These are phyloP conservation scores for Alfaro cultratus DNA, from an alignment of 2,797 vertebrate genomes.

Conservation along the genomic window DNA sequence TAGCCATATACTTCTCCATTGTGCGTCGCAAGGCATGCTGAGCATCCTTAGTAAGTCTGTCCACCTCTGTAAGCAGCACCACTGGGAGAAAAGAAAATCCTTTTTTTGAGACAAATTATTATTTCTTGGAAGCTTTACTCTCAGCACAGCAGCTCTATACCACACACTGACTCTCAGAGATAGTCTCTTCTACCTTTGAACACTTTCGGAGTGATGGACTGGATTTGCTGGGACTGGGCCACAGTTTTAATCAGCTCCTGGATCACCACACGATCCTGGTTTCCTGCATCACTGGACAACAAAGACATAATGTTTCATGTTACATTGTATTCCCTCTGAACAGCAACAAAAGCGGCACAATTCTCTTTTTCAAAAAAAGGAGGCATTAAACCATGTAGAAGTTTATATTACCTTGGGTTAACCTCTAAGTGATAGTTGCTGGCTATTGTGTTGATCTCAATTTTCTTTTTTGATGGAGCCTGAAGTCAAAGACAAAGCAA, in stretches of 20 bases:
- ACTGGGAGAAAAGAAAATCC: constrained; percentile 76
- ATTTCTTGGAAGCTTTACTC: neutral
- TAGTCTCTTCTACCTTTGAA: constrained; percentile 88
- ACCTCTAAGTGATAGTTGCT: constrained; percentile 99
- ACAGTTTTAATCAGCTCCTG: constrained; percentile 97
- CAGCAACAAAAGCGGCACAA: neutral
- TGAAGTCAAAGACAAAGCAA: constrained; percentile 45
- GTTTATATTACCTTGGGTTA: constrained; percentile 87
- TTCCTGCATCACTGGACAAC: constrained; percentile 89
- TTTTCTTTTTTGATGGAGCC: constrained; percentile 98
- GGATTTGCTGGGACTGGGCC: constrained; percentile 96
- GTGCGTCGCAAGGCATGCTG: constrained; percentile 96
- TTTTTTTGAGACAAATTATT: neutral
- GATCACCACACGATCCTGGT: constrained; percentile 94
- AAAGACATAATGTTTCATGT: constrained; percentile 9
- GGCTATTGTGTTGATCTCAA: constrained; percentile 97
- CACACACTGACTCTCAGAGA: neutral
- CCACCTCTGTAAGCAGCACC: constrained; percentile 94
- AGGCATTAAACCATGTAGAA: neutral
- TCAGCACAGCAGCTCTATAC: neutral
- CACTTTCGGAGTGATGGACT: constrained; percentile 92
- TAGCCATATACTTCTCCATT: constrained; percentile 98
- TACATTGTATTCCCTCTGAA: neutral
- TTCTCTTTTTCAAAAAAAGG: neutral
- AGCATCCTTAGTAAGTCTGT: constrained; percentile 95